A percentile compares a stretch with the other conserved stretches of the same genome.
phyloP scores from a whole-genome alignment of 2,888 invertebrate genomes.

The Capitulum mitella region DNA sequence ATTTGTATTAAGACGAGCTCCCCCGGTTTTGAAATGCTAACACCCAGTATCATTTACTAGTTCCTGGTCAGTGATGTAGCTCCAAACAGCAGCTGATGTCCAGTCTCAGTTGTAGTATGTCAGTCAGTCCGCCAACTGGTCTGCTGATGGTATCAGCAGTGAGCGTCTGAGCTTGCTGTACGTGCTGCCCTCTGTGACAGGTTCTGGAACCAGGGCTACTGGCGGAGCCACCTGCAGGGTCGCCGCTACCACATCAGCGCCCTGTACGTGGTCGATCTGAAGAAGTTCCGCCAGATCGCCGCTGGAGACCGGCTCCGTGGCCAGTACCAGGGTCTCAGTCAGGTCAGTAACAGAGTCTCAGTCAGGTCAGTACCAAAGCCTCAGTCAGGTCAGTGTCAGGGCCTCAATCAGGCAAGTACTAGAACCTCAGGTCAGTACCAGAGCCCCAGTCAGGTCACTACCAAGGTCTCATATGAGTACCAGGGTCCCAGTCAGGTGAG shows the following conservation, averaged over 20 bases:
- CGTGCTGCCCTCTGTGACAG: constrained; percentile 44
- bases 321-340: constrained; percentile 94
- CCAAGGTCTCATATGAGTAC: neutral
- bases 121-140: no score
- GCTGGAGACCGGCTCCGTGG: constrained; percentile 96
- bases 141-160: no score
- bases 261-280: constrained; percentile 94
- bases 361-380: no score
- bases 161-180: no score
- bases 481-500: neutral
- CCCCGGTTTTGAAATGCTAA: no score
- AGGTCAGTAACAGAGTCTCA: neutral
- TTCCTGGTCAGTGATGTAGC: no score
- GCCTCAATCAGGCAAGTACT: neutral
- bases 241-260: constrained; percentile 93
- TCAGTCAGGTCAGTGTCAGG: neutral
- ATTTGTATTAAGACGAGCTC: no score
- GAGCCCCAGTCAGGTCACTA: neutral
- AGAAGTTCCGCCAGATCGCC: constrained; percentile 90
- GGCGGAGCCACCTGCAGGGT: constrained; percentile 94
- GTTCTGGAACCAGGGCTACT: constrained; percentile 99
- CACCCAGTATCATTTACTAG: no score
- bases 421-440: neutral
- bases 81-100: no score
- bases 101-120: no score